Evolutionary conservation across 2,113 vertebrate species (phyloP).

Genomic region (Halichoerus grypus): DNA sequence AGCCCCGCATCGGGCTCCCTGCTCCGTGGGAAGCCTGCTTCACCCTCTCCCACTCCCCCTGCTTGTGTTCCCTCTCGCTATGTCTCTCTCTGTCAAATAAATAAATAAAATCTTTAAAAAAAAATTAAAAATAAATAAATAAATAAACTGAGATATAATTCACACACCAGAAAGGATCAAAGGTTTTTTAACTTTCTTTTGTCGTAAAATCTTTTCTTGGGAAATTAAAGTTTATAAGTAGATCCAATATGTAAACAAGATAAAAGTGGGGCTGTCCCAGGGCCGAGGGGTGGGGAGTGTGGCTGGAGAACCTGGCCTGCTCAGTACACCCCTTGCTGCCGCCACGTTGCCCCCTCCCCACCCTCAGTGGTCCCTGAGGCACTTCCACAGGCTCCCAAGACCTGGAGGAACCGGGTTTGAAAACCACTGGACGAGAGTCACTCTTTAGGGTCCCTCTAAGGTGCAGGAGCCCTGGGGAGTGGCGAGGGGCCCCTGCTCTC

Average conservation of each 20-base stretch:
- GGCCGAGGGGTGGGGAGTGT: no score
- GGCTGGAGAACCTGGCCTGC: neutral
- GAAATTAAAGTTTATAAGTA: neutral
- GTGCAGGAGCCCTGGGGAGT: neutral
- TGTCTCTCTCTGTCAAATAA: no score
- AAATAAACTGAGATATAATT: slow-evolving; percentile 14
- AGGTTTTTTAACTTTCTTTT: neutral
- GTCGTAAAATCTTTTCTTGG: neutral
- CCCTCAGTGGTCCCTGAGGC: neutral
- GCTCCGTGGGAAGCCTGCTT: no score
- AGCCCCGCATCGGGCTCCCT: no score
- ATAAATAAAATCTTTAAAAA: no score
- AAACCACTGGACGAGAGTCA: neutral
- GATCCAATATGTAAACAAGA: neutral
- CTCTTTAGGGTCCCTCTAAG: neutral
- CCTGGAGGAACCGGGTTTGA: neutral
- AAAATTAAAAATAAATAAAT: no score
- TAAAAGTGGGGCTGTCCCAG: neutral
- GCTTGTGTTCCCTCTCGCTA: no score
- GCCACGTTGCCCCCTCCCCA: rapidly evolving
- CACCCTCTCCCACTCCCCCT: no score
- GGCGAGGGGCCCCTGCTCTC: neutral
- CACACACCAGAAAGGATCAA: neutral
- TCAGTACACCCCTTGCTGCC: neutral
- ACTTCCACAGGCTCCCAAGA: neutral